A percentile compares a stretch with the other conserved stretches of the same genome.
Conservation (phyloP, 1,140 invertebrate species). For the Glossosoma conforme region DNA sequence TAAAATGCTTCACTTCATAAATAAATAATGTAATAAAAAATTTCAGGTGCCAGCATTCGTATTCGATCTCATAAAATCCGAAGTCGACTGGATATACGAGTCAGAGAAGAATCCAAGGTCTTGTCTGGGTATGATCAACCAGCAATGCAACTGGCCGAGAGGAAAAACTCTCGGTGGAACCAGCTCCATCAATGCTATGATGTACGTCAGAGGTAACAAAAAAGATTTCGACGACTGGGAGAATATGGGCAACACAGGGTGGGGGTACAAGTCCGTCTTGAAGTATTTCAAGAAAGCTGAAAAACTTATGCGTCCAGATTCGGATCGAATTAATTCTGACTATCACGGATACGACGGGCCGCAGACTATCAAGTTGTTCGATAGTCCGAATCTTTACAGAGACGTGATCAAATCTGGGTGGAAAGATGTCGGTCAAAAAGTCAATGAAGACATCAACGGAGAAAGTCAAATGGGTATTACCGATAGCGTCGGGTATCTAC, state of each 20-base stretch:
- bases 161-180: conserved; percentile 57
- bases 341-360: conserved; percentile 72
- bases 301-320: conserved; percentile 61
- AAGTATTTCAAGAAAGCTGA: conserved; percentile 48
- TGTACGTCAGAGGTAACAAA: conserved; percentile 58
- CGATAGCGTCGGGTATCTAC: conserved; percentile 36
- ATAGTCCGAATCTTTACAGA: conserved; percentile 36
- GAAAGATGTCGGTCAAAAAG: conserved; percentile 63
- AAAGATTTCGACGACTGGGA: conserved; percentile 66
- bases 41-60: conserved; percentile 18
- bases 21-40: no score
- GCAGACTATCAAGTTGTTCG: conserved; percentile 56
- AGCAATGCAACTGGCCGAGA: conserved; percentile 49
- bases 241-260: conserved; percentile 38
- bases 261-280: conserved; percentile 45
- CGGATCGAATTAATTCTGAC: conserved; percentile 17
- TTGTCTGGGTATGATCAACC: conserved; percentile 36
- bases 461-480: conserved; percentile 42
- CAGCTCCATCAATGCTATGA: conserved; percentile 61
- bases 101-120: conserved; percentile 45
- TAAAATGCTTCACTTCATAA: no score
- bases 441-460: conserved; percentile 51
- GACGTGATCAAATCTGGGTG: conserved; percentile 51
- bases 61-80: conserved; percentile 24
- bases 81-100: conserved; percentile 51